Base-by-base conservation (phyloP, 2,797 vertebrate species). In the Megaceryle alcyon region DNA sequence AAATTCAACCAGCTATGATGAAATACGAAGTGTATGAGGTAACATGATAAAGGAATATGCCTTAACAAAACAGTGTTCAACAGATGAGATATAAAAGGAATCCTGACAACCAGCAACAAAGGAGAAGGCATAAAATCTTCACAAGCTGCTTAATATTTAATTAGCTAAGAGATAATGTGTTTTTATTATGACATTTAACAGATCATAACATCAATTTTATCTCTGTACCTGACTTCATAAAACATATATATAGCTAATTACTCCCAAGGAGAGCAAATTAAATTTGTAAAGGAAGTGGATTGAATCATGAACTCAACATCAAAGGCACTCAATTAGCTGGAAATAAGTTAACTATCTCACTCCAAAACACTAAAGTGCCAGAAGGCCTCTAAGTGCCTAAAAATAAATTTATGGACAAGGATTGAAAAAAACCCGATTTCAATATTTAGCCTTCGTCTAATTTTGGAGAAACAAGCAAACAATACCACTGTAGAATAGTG, bases 121-220 rank as follows among this genome's bases (percentile, higher is more conserved):
- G 60, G 48, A 75, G 64, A 25, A 51, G 3, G 41, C 57, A 81
- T 14, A 91, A 82, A 89, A 87, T 82, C 75, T 85, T 84, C 68
- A 48, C 65, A 92, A 71, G 35, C 8, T 87, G 57, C 43, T 80
- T 39, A 80, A 92, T 56, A 93, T 94, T 69, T 71, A 95, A 93
- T 97, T 95, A 95, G 41, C 29, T 75, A 85, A 71, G 71, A 92
- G 83, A 89, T 64, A 88, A 92, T 57, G 46, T 92, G 78, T 33
- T 57, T 80, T 92, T 87, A 95, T 80, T 56, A 82, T 43, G 44
- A 82, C 72, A 94, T 75, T 91, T 91, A 92, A 88, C 60, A 93
- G 94, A 86, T 82, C 60, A 57, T 33, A 9, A 53, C 76, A 90
- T 46, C 29, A 80, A 75, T 92, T 91, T 93, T 60, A 71, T 56